Evolutionary conservation across 1,140 invertebrate genomes (phyloP).

Genomic region (Bicyclus anynana): DNA sequence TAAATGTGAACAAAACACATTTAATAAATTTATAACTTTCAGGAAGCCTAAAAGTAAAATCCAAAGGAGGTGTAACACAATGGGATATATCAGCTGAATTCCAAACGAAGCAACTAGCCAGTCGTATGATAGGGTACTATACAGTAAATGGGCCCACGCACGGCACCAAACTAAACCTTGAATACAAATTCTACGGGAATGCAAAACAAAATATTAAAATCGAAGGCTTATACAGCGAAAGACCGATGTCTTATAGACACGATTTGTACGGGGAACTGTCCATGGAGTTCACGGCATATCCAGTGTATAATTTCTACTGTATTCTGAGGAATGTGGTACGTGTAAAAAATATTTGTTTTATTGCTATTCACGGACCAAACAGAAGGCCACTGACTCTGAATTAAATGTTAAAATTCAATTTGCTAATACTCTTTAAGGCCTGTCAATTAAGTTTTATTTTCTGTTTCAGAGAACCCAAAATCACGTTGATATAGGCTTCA

Average conservation of each 20-base stretch:
- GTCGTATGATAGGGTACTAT: constrained; percentile 83
- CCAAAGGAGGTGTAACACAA: constrained; percentile 83
- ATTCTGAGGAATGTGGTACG: constrained; percentile 81
- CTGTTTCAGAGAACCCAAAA: constrained; percentile 58
- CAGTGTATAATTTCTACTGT: constrained; percentile 84
- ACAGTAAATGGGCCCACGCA: constrained; percentile 75
- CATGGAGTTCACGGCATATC: constrained; percentile 85
- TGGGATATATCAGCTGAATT: constrained; percentile 83
- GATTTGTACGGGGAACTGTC: constrained; percentile 81
- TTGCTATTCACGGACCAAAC: too few relatives aligned
- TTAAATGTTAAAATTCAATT: too few relatives aligned
- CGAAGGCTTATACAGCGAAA: constrained; percentile 81
- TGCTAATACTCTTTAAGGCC: too few relatives aligned
- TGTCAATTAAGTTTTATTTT: too few relatives aligned
- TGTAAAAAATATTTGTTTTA: constrained; percentile 16
- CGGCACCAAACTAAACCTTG: constrained; percentile 79
- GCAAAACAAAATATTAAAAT: constrained; percentile 83
- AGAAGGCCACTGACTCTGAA: too few relatives aligned
- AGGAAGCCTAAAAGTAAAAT: constrained; percentile 63
- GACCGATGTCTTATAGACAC: constrained; percentile 77
- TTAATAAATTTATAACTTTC: not conserved
- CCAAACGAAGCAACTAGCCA: constrained; percentile 82
- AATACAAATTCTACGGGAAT: constrained; percentile 82
- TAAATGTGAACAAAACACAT: not conserved
- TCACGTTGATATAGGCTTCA: constrained; percentile 63